Base-by-base conservation (phyloP, 2,888 invertebrate genomes). In the Lasius platythorax region DNA sequence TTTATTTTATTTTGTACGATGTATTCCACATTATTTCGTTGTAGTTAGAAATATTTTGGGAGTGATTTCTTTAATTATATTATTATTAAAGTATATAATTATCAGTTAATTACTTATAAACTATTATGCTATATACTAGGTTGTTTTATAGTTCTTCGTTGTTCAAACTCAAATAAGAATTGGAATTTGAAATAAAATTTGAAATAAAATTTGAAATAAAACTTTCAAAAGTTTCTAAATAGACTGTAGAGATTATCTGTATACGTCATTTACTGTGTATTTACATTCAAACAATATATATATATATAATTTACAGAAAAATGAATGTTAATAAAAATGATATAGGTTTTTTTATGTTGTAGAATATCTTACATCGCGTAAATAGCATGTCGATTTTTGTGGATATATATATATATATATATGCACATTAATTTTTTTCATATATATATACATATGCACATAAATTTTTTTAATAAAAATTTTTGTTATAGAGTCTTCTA, bases 401-500 rank as follows among this genome's bases (percentile, higher is more conserved):
- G 46, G 1, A 72, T 0, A 3, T 53, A 18, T 11, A 1, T 37
- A 0, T 37, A 8, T 8, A 2, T 40, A 40, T 37, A 11, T 9
- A 2, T 11, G 8, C 11, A 40, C 11, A 23, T 23, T 23, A 23
- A 23, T 23, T 23, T 23, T 23, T 23, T 23, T 23, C 23, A 73
- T 23, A 23, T 23, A 23, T 23, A 23, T 23, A 23, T 23, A 23
- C 61, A 8, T 37, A 56, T 11, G 43, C 30, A 15, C 53, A 37
- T 61, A n/a, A 72, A 58, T 82, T 46, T 11, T n/a, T 30, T n/a
- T 30, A 0, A 4, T 1, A 40, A 8, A 6, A 9, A 64, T 66
- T 75, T n/a, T 84, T 33, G 72, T 72, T 74, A 46, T 84, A 92
- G 93, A 92, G 83, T 87, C 91, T 46, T 81, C 86, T 37, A 87